Evolutionary conservation across 2,797 vertebrate genomes (phyloP), one percentile per base, ranked within the genome.

Genomic region (Tapera naevia): DNA sequence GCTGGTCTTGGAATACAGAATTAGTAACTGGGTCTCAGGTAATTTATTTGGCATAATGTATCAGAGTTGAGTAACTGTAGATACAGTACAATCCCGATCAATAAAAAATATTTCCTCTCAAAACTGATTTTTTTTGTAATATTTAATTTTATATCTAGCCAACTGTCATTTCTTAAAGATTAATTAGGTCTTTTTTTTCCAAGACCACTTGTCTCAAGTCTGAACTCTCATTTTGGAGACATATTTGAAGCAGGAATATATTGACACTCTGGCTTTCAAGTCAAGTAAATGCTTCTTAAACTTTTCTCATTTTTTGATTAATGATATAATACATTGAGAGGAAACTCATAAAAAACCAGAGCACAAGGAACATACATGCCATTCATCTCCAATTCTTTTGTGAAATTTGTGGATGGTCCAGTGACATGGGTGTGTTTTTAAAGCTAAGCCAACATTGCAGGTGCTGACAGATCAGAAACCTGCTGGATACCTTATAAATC

Each of bases 401-500:
- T 24, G 17, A 89, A 62, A 4, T 70, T 73, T 10, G 23, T 27
- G 48, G 43, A 64, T 3, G 2, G 30, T n/a, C 58, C 71, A 48
- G n/a, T 32, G 13, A 75, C 48, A 72, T 2, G 48, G 35, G 21
- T 46, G 9, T 62, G 32, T 23, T 88, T 82, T 72, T 81, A 60
- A 81, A 79, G 51, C 48, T 46, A 78, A 92, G 43, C 18, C 61
- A 93, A 45, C 27, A 33, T 19, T 76, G 22, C 66, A 92, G 64
- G 18, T 72, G 43, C 76, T 86, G 73, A 45, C 69, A 80, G 56
- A 79, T 43, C 62, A 91, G 39, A 90, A 92, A 67, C 51, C 7
- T 53, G 4, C 27, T 70, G 73, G 41, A 60, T 48, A 24, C 6
- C n/a, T 78, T 75, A 70, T 70, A 94, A 95, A 91, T 92, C 83